Percentiles rank a stretch among this genome's conserved stretches.
Evolutionary conservation across 2,888 invertebrate genomes (phyloP).

Genomic region (Monoplex corrugatus): DNA sequence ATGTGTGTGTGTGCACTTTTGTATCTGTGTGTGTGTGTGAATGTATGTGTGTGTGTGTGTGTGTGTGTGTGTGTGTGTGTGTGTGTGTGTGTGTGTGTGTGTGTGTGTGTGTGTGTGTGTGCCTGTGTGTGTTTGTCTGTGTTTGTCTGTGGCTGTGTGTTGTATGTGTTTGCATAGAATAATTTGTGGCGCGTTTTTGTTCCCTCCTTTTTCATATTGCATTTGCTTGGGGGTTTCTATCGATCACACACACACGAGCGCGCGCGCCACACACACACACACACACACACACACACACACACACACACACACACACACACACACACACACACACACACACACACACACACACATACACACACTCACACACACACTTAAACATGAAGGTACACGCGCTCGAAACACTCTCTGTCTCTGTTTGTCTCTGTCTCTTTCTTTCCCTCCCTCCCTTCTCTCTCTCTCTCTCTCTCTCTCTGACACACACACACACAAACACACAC

Average conservation of each 20-base stretch:
- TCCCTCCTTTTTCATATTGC: too few species aligned
- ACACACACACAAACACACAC: neutral
- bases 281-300: constrained; percentile 5
- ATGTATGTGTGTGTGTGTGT: neutral
- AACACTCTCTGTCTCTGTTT: too few species aligned
- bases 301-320: constrained; percentile 13
- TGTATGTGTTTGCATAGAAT: too few species aligned
- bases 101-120: constrained; percentile 4
- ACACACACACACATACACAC: constrained; percentile 8
- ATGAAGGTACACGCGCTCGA: neutral
- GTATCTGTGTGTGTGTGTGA: neutral
- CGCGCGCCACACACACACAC: neutral
- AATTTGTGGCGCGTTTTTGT: too few species aligned
- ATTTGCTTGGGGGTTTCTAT: neutral
- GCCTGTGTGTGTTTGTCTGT: neutral
- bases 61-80: constrained; percentile 5
- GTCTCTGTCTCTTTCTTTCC: too few species aligned
- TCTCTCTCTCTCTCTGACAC: too few species aligned
- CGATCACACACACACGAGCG: neutral
- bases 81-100: neutral
- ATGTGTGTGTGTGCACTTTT: neutral
- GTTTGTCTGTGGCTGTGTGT: too few species aligned
- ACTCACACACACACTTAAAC: neutral
- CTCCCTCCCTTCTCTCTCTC: too few species aligned
- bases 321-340: constrained; percentile 2